Evolutionary conservation across 2,797 vertebrate species (phyloP).

Genomic region (Enteromius afrohamiltoni): DNA sequence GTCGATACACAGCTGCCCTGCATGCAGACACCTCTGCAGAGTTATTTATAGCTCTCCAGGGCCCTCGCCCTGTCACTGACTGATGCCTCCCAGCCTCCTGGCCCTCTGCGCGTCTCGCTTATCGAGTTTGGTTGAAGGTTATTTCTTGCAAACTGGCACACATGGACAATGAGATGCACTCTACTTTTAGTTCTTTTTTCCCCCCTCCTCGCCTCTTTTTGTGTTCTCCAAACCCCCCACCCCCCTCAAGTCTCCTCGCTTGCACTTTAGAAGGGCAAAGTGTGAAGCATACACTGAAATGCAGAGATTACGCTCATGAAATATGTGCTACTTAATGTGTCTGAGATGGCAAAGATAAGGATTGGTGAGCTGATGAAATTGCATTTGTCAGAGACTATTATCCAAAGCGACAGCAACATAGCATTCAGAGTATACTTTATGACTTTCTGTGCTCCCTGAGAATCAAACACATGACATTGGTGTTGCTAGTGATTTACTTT

Average conservation of each 20-base stretch:
- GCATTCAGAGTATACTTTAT: neutral
- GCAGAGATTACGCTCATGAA: neutral
- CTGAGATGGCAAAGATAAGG: neutral
- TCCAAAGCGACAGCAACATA: neutral
- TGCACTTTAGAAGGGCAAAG: slow-evolving; percentile 1
- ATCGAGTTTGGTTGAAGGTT: slow-evolving; percentile 57
- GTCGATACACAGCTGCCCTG: slow-evolving; percentile 41
- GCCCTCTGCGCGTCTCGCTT: slow-evolving; percentile 32
- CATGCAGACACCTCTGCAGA: slow-evolving; percentile 38
- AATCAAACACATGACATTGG: neutral
- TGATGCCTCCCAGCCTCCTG: slow-evolving; percentile 51
- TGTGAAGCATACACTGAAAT: neutral
- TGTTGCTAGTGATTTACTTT: neutral
- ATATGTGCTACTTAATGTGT: neutral
- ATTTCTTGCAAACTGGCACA: slow-evolving; percentile 33
- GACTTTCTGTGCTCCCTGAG: neutral
- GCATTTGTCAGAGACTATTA: neutral
- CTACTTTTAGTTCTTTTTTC: neutral
- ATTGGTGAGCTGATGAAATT: neutral
- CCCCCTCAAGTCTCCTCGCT: neutral
- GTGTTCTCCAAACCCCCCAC: no score
- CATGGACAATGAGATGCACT: slow-evolving; percentile 29
- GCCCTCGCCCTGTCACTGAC: slow-evolving; percentile 50
- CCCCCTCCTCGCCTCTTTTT: neutral
- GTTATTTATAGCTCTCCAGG: slow-evolving; percentile 59